These are phyloP conservation scores for Bombus vancouverensis DNA, from an alignment of 1,140 invertebrate genomes.

Conservation along the genomic window DNA sequence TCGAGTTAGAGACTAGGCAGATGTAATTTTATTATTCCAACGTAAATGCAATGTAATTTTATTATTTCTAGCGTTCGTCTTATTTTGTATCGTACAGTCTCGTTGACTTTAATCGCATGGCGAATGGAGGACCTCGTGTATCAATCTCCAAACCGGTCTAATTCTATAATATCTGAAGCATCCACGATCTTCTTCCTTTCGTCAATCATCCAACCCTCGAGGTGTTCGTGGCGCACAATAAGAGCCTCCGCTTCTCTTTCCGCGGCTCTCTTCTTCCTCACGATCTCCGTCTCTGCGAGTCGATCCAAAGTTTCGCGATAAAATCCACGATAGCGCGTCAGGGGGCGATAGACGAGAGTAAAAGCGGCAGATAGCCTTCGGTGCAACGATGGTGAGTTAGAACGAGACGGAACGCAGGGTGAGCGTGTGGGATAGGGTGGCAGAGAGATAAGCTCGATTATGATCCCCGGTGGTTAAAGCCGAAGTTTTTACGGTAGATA, in stretches of 20 bases:
- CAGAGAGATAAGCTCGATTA: slow-evolving; percentile 78
- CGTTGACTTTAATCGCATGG: too few species aligned
- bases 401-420: slow-evolving; percentile 38
- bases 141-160: not conserved
- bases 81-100: too few species aligned
- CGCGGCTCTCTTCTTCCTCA: slow-evolving; percentile 55
- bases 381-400: slow-evolving; percentile 52
- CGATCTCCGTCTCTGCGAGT: slow-evolving; percentile 64
- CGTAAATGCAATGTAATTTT: not conserved
- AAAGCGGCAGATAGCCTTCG: slow-evolving; percentile 73
- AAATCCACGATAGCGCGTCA: slow-evolving; percentile 70
- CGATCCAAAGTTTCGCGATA: slow-evolving; percentile 77
- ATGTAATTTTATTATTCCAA: too few species aligned
- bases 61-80: too few species aligned
- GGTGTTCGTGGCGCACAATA: not conserved
- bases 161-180: not conserved
- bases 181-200: not conserved
- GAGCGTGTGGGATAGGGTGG: slow-evolving; percentile 28
- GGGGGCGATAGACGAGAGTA: slow-evolving; percentile 69
- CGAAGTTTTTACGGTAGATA: slow-evolving; percentile 80
- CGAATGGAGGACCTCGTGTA: not conserved
- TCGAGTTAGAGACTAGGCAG: too few species aligned
- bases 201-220: not conserved
- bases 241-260: slow-evolving; percentile 42
- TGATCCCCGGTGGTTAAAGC: slow-evolving; percentile 79